phyloP scores from a whole-genome alignment of 2,113 vertebrate genomes.

The Canis aureus region DNA sequence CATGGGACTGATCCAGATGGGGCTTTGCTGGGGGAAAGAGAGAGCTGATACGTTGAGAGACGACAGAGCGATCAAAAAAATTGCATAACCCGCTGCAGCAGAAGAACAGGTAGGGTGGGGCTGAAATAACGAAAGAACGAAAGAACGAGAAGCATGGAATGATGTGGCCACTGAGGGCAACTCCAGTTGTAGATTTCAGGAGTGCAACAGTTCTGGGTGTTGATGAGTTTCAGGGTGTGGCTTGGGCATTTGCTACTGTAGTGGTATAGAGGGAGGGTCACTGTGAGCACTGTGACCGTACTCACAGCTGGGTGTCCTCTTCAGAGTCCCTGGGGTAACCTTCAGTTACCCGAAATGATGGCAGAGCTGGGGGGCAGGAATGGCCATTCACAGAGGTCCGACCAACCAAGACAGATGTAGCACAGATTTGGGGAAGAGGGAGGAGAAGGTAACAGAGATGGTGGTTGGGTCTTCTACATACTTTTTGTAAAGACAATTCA shows the following conservation, averaged over 20 bases:
- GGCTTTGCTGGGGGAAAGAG: not conserved
- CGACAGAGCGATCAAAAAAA: not conserved
- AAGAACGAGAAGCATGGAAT: not conserved
- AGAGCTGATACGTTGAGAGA: not conserved
- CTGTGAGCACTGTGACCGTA: not conserved
- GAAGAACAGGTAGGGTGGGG: not conserved
- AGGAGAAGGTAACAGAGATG: not conserved
- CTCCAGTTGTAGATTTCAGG: not conserved
- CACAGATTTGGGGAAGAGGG: not conserved
- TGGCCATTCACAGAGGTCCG: too few relatives aligned
- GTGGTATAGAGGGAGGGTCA: not conserved
- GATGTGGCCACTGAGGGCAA: rapidly evolving
- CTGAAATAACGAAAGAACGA: not conserved
- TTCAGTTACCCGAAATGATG: not conserved
- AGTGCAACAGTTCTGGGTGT: not conserved
- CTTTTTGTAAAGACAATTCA: not conserved
- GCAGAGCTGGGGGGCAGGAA: not conserved
- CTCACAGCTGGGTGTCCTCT: not conserved
- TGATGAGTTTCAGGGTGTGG: not conserved
- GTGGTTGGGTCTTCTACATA: not conserved
- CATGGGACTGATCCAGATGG: too few relatives aligned
- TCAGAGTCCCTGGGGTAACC: too few relatives aligned
- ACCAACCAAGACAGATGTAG: not conserved
- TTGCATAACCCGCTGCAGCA: too few relatives aligned
- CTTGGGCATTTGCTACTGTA: not conserved